Evolutionary conservation across 2,888 invertebrate genomes (phyloP).

Genomic region (Urechis unicinctus): DNA sequence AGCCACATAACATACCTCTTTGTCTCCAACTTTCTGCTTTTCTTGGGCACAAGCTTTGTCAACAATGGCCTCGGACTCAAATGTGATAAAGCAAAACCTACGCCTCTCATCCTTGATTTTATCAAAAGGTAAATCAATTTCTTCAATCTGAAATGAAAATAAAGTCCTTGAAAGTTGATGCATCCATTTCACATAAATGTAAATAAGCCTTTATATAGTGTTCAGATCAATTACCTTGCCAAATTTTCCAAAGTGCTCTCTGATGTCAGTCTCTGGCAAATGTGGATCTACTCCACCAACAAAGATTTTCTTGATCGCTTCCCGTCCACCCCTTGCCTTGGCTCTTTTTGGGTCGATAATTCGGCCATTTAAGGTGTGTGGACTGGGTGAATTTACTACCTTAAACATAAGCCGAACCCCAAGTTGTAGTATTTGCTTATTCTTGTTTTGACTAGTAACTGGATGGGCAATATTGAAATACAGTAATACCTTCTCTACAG

Average conservation of each 20-base stretch:
- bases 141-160: conserved; percentile 66
- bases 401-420: no score
- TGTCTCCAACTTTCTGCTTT: conserved; percentile 59
- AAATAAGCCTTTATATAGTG: no score
- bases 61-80: conserved; percentile 89
- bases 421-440: no score
- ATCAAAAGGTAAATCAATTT: conserved; percentile 94
- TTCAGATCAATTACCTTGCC: conserved; percentile 67
- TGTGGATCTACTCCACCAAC: conserved; percentile 91
- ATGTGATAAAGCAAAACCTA: conserved; percentile 96
- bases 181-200: no score
- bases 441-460: no score
- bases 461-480: no score
- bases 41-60: conserved; percentile 73
- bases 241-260: conserved; percentile 83
- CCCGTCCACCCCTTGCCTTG: conserved; percentile 64
- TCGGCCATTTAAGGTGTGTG: conserved; percentile 88
- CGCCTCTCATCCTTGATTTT: conserved; percentile 94
- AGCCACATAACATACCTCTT: not conserved
- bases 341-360: conserved; percentile 94
- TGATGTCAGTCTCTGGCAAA: conserved; percentile 88
- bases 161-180: not conserved
- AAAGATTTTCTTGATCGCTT: conserved; percentile 71
- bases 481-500: conserved; percentile 90
- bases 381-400: no score